These are phyloP conservation scores for Tipula confusa DNA, from an alignment of 2,888 invertebrate genomes.

Conservation along the genomic window DNA sequence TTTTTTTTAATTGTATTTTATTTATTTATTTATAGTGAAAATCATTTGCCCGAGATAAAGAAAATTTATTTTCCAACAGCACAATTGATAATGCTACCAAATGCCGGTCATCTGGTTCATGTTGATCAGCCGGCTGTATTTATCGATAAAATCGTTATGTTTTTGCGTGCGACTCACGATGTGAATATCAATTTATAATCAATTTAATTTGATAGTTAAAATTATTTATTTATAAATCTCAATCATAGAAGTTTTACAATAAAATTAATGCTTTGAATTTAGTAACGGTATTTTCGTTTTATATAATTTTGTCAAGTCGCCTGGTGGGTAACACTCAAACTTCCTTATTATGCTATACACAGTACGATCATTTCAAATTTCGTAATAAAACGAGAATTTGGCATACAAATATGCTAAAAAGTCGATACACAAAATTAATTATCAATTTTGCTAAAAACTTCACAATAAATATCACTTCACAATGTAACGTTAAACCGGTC, in stretches of 20 bases:
- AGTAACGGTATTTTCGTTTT: too few species aligned
- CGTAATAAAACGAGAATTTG: too few species aligned
- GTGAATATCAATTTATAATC: not conserved
- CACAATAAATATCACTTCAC: not conserved
- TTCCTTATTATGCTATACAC: too few species aligned
- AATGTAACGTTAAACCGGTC: constrained; percentile 47
- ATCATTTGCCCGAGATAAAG: constrained; percentile 60
- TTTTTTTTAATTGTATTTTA: constrained; percentile 17
- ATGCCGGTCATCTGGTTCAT: constrained; percentile 88
- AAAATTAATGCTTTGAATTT: not conserved
- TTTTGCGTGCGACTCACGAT: not conserved
- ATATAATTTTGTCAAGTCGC: too few species aligned
- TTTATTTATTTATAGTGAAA: constrained; percentile 42
- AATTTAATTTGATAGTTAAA: not conserved
- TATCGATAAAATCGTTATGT: not conserved
- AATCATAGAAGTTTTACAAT: not conserved
- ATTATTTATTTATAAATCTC: not conserved
- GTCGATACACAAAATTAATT: not conserved
- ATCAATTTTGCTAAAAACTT: not conserved
- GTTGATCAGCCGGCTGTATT: constrained; percentile 65
- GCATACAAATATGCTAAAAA: too few species aligned
- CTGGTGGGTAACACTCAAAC: too few species aligned
- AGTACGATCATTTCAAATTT: too few species aligned
- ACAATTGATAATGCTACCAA: constrained; percentile 59
- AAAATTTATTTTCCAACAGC: constrained; percentile 67